Base-by-base conservation (phyloP, 2,797 vertebrate genomes). In the Danio kyathit region DNA sequence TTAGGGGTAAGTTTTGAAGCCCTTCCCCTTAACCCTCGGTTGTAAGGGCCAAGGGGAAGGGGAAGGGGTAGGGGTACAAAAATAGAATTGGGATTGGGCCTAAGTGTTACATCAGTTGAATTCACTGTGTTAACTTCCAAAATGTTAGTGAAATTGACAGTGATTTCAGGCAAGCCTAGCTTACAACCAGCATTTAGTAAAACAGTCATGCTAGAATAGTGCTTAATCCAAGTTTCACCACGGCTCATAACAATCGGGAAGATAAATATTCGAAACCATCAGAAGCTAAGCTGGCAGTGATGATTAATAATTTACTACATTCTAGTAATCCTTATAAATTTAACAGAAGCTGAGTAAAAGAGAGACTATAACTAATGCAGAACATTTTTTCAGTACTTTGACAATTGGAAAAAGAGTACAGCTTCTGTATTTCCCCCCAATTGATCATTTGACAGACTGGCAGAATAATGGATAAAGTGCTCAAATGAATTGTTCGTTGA, bases 401-500 rank as follows among this genome's bases (percentile, higher is more conserved):
- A 14, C 72, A 13, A 49, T 61, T 48, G 38, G 44, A 61, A 51
- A 74, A 54, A 71, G 29, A 29, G 72, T 17, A 74, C 21, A 29
- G 29, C 44, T 63, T 49, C 59, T 49, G 29, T 74, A 49, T 63
- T 63, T 74, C n/a, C 10, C 19, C 43, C 49, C 29, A 59, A 70
- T 2, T 71, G n/a, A 60, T 70, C 44, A 21, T 66, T 63, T 76
- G n/a, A 61, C n/a, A 1, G 51, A 56, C 44, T 70, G 44, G 17
- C 76, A 70, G 54, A 59, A 76, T 65, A 64, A 70, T 10, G 49
- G 44, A 29, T 79, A 49, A 60, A 79, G 16, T 65, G 49, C n/a
- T 48, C 14, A 38, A 67, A 46, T 57, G 17, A 38, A 57, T 57
- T 57, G 54, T 77, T 40, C 17, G 61, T 43, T 44, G 61, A 76